Evolutionary conservation across 2,797 vertebrate species (phyloP).

Genomic region (Acestrorhynchus altus): DNA sequence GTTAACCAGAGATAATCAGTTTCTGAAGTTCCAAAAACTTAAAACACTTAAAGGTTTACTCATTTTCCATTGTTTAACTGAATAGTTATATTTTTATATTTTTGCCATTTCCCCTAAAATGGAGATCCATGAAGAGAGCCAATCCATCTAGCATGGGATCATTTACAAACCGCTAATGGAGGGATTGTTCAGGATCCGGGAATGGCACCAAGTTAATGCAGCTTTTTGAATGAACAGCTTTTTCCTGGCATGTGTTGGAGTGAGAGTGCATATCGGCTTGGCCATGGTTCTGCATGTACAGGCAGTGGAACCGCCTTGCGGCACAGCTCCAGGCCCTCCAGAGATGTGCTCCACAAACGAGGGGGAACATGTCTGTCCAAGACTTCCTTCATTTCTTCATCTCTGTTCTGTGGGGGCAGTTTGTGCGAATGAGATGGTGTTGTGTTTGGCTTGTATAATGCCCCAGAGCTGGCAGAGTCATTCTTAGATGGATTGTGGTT

Average conservation of each 20-base stretch:
- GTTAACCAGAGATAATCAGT: too few relatives aligned
- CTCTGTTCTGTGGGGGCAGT: conserved; percentile 73
- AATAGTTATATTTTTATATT: not conserved
- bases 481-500: not conserved
- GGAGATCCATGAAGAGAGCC: not conserved
- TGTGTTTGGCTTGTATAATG: not conserved
- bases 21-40: too few relatives aligned
- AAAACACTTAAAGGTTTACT: too few relatives aligned
- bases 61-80: too few relatives aligned
- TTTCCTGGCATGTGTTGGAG: not conserved
- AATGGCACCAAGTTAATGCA: conserved; percentile 12
- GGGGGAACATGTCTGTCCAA: conserved; percentile 40
- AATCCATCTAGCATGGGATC: not conserved
- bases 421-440: conserved; percentile 73
- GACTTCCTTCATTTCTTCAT: conserved; percentile 75
- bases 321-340: conserved; percentile 9
- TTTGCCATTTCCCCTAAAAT: not conserved
- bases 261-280: not conserved
- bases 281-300: not conserved
- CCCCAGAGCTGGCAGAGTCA: not conserved
- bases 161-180: conserved; percentile 8
- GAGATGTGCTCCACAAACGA: conserved; percentile 32
- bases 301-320: not conserved
- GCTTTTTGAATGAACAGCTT: not conserved
- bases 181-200: conserved; percentile 23